phyloP scores from a whole-genome alignment of 30 jellyfish, hydroid and myxozoan genomes.

The Aurelia aurita complex sp. Pacific region DNA sequence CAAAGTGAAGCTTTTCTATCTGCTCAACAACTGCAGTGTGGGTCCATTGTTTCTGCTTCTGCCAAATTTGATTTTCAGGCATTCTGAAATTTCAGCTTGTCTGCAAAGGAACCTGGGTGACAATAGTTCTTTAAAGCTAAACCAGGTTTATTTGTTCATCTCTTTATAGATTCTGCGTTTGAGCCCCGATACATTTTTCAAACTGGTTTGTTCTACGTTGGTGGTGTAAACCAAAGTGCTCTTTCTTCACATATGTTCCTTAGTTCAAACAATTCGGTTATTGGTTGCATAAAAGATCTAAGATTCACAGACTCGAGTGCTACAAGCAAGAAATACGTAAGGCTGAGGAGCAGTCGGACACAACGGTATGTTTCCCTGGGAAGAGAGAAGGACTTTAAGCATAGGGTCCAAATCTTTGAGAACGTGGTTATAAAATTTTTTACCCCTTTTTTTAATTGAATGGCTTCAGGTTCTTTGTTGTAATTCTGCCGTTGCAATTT shows the following conservation, averaged over 20 bases:
- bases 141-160: background rate
- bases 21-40: too few relatives aligned
- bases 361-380: constrained; percentile 13
- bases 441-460: too few relatives aligned
- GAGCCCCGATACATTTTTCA: constrained; percentile 66
- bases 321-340: constrained; percentile 1
- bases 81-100: too few relatives aligned
- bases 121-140: background rate
- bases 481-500: too few relatives aligned
- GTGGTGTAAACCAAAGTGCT: constrained; percentile 42
- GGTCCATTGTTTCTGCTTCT: too few relatives aligned
- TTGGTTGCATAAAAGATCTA: constrained; percentile 65
- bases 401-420: too few relatives aligned
- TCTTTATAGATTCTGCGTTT: constrained; percentile 30
- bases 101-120: too few relatives aligned
- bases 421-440: too few relatives aligned
- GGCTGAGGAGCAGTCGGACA: constrained; percentile 12
- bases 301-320: constrained; percentile 49
- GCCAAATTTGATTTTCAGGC: too few relatives aligned
- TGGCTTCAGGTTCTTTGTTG: too few relatives aligned
- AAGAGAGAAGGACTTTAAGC: too few relatives aligned
- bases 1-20: too few relatives aligned
- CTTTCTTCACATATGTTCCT: background rate
- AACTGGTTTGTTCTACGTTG: constrained; percentile 55
- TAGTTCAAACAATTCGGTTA: background rate